phyloP scores from a whole-genome alignment of 2,888 invertebrate genomes.

The Mythimna albipuncta region DNA sequence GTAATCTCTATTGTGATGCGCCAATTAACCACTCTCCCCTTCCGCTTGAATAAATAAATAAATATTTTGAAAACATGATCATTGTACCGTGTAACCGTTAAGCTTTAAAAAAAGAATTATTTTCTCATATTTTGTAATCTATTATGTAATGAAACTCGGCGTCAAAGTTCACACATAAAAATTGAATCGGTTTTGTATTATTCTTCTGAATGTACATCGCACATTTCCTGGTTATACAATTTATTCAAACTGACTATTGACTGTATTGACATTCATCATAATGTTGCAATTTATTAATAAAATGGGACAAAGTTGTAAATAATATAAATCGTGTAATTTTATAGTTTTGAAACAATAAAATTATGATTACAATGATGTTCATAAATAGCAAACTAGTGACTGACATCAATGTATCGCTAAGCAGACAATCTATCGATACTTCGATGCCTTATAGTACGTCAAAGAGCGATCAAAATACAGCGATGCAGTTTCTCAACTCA shows the following conservation, averaged over 20 bases:
- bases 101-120: conserved; percentile 65
- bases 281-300: conserved; percentile 44
- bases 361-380: conserved; percentile 62
- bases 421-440: conserved; percentile 40
- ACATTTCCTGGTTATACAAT: conserved; percentile 23
- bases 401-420: not conserved
- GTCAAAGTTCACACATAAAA: conserved; percentile 54
- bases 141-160: conserved; percentile 48
- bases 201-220: conserved; percentile 6
- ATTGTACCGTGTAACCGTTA: conserved; percentile 67
- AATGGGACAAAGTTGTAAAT: conserved; percentile 59
- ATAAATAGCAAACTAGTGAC: conserved; percentile 45
- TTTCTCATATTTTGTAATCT: conserved; percentile 65
- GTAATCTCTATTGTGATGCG: conserved; percentile 88
- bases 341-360: conserved; percentile 61
- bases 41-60: conserved; percentile 89
- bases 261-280: conserved; percentile 4
- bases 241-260: conserved; percentile 15
- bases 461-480: not conserved
- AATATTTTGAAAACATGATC: conserved; percentile 81
- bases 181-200: conserved; percentile 20
- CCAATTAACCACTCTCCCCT: conserved; percentile 89
- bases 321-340: conserved; percentile 56
- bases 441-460: not conserved
- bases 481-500: not conserved